These are phyloP conservation scores for Sebastes elongatus DNA, from an alignment of 2,797 vertebrate species.

Conservation along the genomic window DNA sequence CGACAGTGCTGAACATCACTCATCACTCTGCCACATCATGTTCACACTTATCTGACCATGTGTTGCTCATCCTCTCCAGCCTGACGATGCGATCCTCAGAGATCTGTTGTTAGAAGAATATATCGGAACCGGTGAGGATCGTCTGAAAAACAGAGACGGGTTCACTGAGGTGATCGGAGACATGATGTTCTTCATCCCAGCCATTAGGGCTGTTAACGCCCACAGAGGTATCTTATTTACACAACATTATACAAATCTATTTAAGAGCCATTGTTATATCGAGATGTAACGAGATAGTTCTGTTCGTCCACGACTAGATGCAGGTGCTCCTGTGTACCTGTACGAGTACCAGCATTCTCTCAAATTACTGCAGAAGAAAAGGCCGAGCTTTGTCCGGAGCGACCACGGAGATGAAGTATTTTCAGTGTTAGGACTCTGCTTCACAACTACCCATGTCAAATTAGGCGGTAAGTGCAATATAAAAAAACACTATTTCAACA, in stretches of 20 bases:
- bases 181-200: slow-evolving; percentile 73
- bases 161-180: slow-evolving; percentile 82
- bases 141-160: slow-evolving; percentile 74
- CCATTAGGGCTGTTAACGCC: slow-evolving; percentile 71
- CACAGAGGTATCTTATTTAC: slow-evolving; percentile 83
- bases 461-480: slow-evolving; percentile 45
- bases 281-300: background rate
- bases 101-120: slow-evolving; percentile 79
- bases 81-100: slow-evolving; percentile 24
- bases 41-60: background rate
- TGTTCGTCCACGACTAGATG: slow-evolving; percentile 55
- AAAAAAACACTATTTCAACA: background rate
- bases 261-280: background rate
- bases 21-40: background rate
- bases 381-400: slow-evolving; percentile 83
- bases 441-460: slow-evolving; percentile 68
- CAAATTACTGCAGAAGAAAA: slow-evolving; percentile 29
- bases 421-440: slow-evolving; percentile 85
- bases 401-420: slow-evolving; percentile 87
- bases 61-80: slow-evolving; percentile 42
- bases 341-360: slow-evolving; percentile 87
- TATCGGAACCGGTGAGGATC: slow-evolving; percentile 67
- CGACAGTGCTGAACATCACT: background rate
- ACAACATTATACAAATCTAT: background rate
- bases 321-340: slow-evolving; percentile 84